These are phyloP conservation scores for Andrena flavipes DNA, from an alignment of 2,888 invertebrate genomes.

Conservation along the genomic window DNA sequence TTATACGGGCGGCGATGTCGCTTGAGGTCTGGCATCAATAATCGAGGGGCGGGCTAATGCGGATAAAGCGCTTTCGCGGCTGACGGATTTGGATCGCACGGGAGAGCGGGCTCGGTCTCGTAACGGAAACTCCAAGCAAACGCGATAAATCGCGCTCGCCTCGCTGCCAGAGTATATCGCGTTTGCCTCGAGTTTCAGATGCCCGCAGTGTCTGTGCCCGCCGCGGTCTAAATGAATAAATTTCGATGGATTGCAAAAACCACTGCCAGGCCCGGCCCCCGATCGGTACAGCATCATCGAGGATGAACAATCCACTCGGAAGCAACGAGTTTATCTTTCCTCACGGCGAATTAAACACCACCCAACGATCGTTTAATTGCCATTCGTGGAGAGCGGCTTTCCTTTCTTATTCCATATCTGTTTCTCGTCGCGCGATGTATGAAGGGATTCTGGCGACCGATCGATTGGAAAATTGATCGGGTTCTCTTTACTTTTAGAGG, in stretches of 20 bases:
- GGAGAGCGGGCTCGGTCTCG: slow-evolving; percentile 32
- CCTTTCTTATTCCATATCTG: not conserved
- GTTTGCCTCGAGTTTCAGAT: not conserved
- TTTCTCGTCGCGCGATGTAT: not conserved
- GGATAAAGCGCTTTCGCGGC: slow-evolving; percentile 55
- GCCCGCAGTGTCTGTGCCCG: not conserved
- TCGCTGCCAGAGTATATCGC: not conserved
- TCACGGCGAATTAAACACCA: not conserved
- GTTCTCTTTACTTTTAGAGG: not conserved
- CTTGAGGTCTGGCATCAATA: slow-evolving; percentile 64
- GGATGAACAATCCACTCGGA: slow-evolving; percentile 3
- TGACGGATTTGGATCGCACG: slow-evolving; percentile 50
- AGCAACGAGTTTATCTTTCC: not conserved
- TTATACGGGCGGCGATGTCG: slow-evolving; percentile 51
- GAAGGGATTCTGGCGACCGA: not conserved
- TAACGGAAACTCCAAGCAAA: slow-evolving; percentile 45
- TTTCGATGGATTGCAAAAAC: slow-evolving; percentile 36
- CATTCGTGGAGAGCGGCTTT: not conserved
- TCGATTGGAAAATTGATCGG: not conserved
- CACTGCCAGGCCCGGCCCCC: not conserved
- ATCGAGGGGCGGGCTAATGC: slow-evolving; percentile 65
- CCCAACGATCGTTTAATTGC: not conserved
- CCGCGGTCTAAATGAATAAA: slow-evolving; percentile 11
- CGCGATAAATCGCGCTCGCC: slow-evolving; percentile 50
- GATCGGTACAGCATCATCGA: not conserved